Evolutionary conservation across 2,888 invertebrate genomes (phyloP), one percentile per base, ranked within the genome.

Genomic region (Dryomyza anilis): DNA sequence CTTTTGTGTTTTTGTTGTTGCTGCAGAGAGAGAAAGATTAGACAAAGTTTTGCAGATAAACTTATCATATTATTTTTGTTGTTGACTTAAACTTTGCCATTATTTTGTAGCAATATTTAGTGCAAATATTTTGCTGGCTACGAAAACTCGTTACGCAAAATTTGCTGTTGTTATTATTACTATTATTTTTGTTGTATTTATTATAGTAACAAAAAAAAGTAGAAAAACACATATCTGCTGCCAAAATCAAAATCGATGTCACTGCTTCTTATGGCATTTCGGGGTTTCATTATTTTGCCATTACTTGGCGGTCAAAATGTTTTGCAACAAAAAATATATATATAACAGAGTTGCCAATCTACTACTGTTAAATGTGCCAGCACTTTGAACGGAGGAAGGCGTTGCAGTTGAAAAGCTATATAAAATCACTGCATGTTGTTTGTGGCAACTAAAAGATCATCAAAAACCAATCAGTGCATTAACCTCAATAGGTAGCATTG

Each of bases 221-320:
- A n/a, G 29, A 52, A 55, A 36, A 16, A n/a, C 4, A 19, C 36
- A 33, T 21, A 10, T 59, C 33, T 45, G 16, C 30, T 59, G 74
- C 78, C 77, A 71, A 71, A 69, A 75, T 78, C 71, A 70, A 77
- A 76, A 76, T 76, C 76, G 76, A 76, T 76, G 76, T 76, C 71
- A 5, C 23, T 33, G 10, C n/a, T 33, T 1, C 23, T 53, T 14
- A 5, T 16, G 33, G 5, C 16, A 12, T 29, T 2, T 30, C 27
- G 4, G 16, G 45, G 14, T 43, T 43, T 29, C 58, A 58, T 60
- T 36, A 60, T 48, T 36, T 60, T 48, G 33, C 60, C 60, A 63
- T 63, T 56, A 66, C 63, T 66, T 66, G 66, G 63, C 63, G 55
- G 55, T 63, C 61, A 45, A 53, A 46, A 43, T 62, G 56, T 52